These are phyloP conservation scores for Leguminivora glycinivorella DNA, from an alignment of 1,140 invertebrate species.

Conservation along the genomic window DNA sequence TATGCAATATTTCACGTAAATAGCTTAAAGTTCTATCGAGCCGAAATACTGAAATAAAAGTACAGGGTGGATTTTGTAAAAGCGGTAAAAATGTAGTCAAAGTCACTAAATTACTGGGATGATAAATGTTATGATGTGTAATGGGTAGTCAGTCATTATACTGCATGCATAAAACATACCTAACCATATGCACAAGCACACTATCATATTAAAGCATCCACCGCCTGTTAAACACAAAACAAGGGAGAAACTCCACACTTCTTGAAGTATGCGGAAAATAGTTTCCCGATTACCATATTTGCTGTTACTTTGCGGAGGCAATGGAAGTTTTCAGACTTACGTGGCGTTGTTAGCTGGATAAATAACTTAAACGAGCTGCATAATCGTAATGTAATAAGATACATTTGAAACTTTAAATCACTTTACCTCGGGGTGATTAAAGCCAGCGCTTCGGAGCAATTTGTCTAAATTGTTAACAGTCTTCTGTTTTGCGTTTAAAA, in stretches of 20 bases:
- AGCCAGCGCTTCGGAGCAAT: not conserved
- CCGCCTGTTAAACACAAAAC: conserved; percentile 9
- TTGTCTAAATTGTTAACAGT: conserved; percentile 15
- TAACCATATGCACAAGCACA: not conserved
- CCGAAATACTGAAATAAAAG: too few relatives aligned
- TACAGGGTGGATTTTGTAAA: too few relatives aligned
- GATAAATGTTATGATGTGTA: conserved; percentile 32
- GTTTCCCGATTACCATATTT: conserved; percentile 42
- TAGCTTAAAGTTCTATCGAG: too few relatives aligned
- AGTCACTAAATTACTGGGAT: not conserved
- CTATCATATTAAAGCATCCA: not conserved
- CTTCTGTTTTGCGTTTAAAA: conserved; percentile 1
- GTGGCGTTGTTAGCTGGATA: conserved; percentile 35
- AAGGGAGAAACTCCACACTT: conserved; percentile 33
- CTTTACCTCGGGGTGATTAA: conserved; percentile 18
- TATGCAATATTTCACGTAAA: too few relatives aligned
- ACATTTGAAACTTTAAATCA: conserved; percentile 19
- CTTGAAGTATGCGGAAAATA: conserved; percentile 35
- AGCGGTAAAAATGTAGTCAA: too few relatives aligned
- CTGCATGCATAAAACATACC: not conserved
- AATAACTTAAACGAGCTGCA: conserved; percentile 38
- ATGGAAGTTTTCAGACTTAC: conserved; percentile 53
- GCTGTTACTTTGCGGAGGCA: conserved; percentile 48
- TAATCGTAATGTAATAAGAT: conserved; percentile 45
- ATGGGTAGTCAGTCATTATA: conserved; percentile 28